A percentile compares a stretch with the other conserved stretches of the same genome.
Evolutionary conservation across 2,113 vertebrate genomes (phyloP).

Genomic region (Brachirus orientalis): DNA sequence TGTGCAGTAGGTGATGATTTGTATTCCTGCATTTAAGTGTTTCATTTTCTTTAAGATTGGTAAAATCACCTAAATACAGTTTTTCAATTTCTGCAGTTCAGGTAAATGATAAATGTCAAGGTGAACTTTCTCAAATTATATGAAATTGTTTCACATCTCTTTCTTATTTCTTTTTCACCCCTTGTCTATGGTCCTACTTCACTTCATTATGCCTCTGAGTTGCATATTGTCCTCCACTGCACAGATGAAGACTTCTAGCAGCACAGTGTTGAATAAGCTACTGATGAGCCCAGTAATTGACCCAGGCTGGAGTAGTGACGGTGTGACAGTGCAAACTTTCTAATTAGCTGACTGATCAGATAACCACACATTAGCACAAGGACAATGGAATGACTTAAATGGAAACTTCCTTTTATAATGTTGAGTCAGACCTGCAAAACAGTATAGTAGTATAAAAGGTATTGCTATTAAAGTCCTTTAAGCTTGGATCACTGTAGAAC

Average conservation of each 20-base stretch:
- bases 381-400: neutral
- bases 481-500: no score
- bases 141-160: neutral
- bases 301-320: slow-evolving; percentile 28
- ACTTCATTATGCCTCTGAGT: neutral
- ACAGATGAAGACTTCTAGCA: slow-evolving; percentile 26
- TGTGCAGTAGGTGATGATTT: no score
- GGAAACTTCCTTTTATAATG: neutral
- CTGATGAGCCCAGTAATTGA: slow-evolving; percentile 56
- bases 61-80: no score
- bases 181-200: slow-evolving; percentile 6
- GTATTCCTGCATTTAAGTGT: no score
- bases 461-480: no score
- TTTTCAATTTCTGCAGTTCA: no score
- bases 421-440: no score
- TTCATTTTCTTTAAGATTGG: no score
- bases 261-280: slow-evolving; percentile 20
- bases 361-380: no score
- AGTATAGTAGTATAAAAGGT: no score
- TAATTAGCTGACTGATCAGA: slow-evolving; percentile 16
- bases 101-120: neutral
- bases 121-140: neutral
- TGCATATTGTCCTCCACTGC: neutral
- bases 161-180: slow-evolving; percentile 3
- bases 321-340: slow-evolving; percentile 25